Evolutionary conservation across 2,113 vertebrate species (phyloP).

Genomic region (Zonotrichia leucophrys): DNA sequence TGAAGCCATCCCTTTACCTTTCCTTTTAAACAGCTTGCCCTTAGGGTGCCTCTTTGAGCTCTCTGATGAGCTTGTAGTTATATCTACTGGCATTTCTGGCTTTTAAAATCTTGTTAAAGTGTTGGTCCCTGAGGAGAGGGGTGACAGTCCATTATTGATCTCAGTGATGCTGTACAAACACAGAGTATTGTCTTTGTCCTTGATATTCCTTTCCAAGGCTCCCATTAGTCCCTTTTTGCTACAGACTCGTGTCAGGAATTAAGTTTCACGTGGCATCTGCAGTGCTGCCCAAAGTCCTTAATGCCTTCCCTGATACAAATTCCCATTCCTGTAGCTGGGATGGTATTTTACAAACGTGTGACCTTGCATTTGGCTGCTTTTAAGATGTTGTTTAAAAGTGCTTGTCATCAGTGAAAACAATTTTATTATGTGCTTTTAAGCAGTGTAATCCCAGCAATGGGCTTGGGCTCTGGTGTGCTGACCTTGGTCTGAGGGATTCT

Average conservation of each 20-base stretch:
- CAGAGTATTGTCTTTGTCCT: neutral
- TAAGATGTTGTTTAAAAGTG: neutral
- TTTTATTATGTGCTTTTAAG: neutral
- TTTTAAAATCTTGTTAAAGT: neutral
- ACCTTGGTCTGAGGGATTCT: neutral
- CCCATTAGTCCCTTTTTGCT: neutral
- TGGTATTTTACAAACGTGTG: neutral
- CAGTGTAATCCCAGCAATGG: neutral
- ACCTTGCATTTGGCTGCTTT: neutral
- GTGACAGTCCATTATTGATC: neutral
- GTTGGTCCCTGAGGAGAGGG: neutral
- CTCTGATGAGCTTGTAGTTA: neutral
- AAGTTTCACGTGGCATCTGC: neutral
- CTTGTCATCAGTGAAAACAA: neutral
- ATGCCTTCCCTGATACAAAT: neutral
- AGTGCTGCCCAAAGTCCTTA: conserved; percentile 4
- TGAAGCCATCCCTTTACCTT: neutral
- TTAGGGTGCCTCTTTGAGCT: neutral
- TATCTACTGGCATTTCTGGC: neutral
- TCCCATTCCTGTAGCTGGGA: neutral
- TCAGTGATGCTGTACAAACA: neutral
- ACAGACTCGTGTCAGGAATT: neutral
- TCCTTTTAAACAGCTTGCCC: neutral
- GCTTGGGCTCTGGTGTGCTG: neutral
- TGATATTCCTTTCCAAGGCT: neutral